Percentiles rank a stretch among this genome's conserved stretches.
phyloP scores from a whole-genome alignment of 92 coral and sea anemone genomes.

The Epizoanthus illoricatus region DNA sequence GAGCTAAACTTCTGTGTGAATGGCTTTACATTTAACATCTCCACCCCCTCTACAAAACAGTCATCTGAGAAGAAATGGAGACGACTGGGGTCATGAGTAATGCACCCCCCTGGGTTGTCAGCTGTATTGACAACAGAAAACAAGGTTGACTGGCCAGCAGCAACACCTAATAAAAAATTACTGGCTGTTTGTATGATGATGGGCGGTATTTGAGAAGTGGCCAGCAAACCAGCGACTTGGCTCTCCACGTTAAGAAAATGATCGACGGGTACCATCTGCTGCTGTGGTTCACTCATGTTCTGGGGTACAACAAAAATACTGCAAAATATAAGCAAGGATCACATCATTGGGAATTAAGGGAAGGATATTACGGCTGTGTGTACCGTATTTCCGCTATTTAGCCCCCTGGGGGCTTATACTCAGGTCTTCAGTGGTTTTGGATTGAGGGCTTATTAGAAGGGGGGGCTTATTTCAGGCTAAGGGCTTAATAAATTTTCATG shows the following conservation, averaged over 20 bases:
- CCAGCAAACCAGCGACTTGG: neutral
- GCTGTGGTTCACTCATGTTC: conserved; percentile 23
- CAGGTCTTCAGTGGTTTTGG: too few species aligned
- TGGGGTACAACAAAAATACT: neutral
- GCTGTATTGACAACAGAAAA: conserved; percentile 22
- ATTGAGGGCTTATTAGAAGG: too few species aligned
- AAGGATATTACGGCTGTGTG: too few species aligned
- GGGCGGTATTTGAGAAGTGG: neutral
- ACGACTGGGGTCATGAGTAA: conserved; percentile 6
- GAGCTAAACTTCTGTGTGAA: conserved; percentile 32
- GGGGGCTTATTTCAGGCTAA: too few species aligned
- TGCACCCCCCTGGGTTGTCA: conserved; percentile 33
- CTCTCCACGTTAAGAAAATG: neutral
- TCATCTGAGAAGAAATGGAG: conserved; percentile 12
- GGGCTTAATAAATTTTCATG: too few species aligned
- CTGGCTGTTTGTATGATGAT: conserved; percentile 11
- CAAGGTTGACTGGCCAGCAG: conserved; percentile 26
- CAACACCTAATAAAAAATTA: conserved; percentile 6
- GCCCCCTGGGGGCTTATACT: too few species aligned
- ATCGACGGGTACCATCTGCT: neutral
- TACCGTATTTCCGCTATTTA: too few species aligned
- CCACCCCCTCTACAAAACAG: too few species aligned
- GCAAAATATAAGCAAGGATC: too few species aligned
- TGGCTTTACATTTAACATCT: neutral
- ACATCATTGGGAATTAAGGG: too few species aligned